These are phyloP conservation scores for Myzus persicae DNA, from an alignment of 1,140 invertebrate species.

Conservation along the genomic window DNA sequence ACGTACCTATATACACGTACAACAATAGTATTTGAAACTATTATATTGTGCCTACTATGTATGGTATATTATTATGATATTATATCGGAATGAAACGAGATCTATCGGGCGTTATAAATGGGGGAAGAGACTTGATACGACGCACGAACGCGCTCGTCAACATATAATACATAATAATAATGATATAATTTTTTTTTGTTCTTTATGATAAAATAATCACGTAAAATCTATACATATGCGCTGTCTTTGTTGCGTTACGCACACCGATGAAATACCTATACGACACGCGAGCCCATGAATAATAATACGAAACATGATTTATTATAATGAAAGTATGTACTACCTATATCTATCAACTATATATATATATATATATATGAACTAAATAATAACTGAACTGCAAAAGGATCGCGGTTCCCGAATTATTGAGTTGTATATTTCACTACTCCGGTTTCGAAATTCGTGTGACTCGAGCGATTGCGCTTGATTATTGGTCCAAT, in stretches of 20 bases:
- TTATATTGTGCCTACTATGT: too few relatives aligned
- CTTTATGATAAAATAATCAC: not conserved
- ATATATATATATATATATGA: not conserved
- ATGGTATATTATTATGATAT: too few relatives aligned
- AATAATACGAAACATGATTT: not conserved
- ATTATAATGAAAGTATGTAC: not conserved
- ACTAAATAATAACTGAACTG: not conserved
- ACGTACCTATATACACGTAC: too few relatives aligned
- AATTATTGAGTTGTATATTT: not conserved
- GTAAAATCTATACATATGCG: not conserved
- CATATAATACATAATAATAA: not conserved
- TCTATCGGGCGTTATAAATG: not conserved
- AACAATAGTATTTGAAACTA: slow-evolving; percentile 8
- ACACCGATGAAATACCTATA: not conserved
- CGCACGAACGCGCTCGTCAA: not conserved
- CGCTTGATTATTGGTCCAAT: not conserved
- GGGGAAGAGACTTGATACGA: slow-evolving; percentile 34
- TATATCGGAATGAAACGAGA: slow-evolving; percentile 21
- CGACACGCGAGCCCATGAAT: not conserved
- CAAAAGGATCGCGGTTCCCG: too few relatives aligned
- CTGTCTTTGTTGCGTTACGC: not conserved
- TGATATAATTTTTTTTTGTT: slow-evolving; percentile 19
- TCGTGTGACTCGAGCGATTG: not conserved
- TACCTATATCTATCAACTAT: too few relatives aligned
- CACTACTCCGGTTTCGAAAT: not conserved